Conservation (phyloP, 2,888 invertebrate genomes). For the Lymantria dispar region DNA sequence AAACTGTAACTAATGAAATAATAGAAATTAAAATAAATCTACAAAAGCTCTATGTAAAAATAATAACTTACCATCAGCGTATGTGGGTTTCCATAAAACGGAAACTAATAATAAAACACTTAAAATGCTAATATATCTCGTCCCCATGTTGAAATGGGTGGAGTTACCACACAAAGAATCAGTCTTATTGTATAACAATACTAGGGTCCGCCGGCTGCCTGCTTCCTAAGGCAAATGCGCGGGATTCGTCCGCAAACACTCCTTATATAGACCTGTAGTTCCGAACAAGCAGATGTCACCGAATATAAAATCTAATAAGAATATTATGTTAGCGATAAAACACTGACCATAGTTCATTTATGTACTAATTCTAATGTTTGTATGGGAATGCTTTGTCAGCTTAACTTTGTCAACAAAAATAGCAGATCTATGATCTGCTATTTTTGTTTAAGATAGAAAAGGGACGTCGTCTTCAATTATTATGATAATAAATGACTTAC, state of each 20-base stretch:
- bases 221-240: conserved; percentile 65
- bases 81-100: conserved; percentile 72
- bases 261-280: conserved; percentile 55
- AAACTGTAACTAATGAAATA: too few relatives aligned
- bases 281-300: conserved; percentile 25
- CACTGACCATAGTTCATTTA: conserved; percentile 23
- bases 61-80: conserved; percentile 57
- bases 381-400: background rate
- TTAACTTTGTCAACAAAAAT: too few relatives aligned
- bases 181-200: conserved; percentile 69
- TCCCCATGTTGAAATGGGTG: conserved; percentile 71
- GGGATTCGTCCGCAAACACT: conserved; percentile 9
- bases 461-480: too few relatives aligned
- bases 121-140: conserved; percentile 62
- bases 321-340: conserved; percentile 27
- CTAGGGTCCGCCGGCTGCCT: conserved; percentile 55
- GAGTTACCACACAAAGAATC: conserved; percentile 55
- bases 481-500: too few relatives aligned
- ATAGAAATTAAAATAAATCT: too few relatives aligned
- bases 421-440: too few relatives aligned
- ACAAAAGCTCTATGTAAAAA: background rate
- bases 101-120: conserved; percentile 68
- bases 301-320: conserved; percentile 30
- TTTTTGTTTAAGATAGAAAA: too few relatives aligned
- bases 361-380: background rate